phyloP scores from a whole-genome alignment of 1,140 invertebrate species.

The Scaptomyza montana region DNA sequence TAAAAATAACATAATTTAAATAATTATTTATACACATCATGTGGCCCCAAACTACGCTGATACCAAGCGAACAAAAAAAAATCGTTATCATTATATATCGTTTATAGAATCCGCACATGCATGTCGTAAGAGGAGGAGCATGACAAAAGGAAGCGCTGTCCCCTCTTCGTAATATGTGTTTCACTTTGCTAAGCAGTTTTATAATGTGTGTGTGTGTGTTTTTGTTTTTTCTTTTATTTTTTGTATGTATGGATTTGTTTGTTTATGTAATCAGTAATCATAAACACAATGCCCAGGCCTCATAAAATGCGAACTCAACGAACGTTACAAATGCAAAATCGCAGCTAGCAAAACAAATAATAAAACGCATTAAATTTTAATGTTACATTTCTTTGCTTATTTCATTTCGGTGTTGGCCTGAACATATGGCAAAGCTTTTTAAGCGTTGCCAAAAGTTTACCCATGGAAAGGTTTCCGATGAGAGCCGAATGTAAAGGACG shows the following conservation, averaged over 20 bases:
- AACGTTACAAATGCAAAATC: constrained; percentile 9
- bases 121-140: constrained; percentile 9
- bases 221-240: constrained; percentile 9
- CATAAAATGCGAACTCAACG: constrained; percentile 10
- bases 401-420: background rate
- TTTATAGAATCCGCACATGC: constrained; percentile 29
- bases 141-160: background rate
- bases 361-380: background rate
- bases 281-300: constrained; percentile 10
- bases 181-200: constrained; percentile 17
- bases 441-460: constrained; percentile 1
- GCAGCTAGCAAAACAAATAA: constrained; percentile 10
- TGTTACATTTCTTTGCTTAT: constrained; percentile 5
- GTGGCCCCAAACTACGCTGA: constrained; percentile 32
- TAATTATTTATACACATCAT: constrained; percentile 43
- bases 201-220: constrained; percentile 4
- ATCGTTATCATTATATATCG: constrained; percentile 4
- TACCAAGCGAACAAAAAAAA: constrained; percentile 31
- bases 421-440: background rate
- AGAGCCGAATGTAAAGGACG: too few relatives aligned
- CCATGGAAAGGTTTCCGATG: background rate
- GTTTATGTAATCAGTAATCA: constrained; percentile 13
- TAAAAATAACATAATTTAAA: constrained; percentile 47
- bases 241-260: constrained; percentile 11
- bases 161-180: constrained; percentile 1